Base-by-base conservation (phyloP, 2,113 vertebrate genomes). In the Tyrannus savana region DNA sequence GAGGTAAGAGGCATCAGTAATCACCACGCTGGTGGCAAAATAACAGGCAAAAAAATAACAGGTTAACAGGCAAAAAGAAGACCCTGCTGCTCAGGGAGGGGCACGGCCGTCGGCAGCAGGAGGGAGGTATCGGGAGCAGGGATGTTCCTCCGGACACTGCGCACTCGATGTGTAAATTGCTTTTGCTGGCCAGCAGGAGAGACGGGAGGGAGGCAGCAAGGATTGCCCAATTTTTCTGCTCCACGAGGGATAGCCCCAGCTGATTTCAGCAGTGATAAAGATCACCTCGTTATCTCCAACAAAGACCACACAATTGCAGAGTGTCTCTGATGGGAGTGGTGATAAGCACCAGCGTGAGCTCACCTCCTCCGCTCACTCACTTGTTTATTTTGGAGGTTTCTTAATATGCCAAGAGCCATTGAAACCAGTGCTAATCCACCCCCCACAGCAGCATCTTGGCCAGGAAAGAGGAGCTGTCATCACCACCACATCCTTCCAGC, bases 181-280 rank as follows among this genome's bases (percentile, higher is more conserved):
- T 96, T 97, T 95, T 92, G 75, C 93, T 95, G 95, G 83, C 91
- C 49, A 33, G 72, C 84, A 76, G 52, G 79, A 62, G 50, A 78
- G 50, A 74, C 19, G 9, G 0, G 4, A 53, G 12, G 21, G 55
- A 74, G 39, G 72, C 64, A 80, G 66, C 49, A 78, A 86, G 56
- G 35, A 41, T 92, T 89, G 93, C 85, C 97, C 82, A 80, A 94
- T 88, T 91, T 94, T 97, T 94, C 87, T 87, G 62, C 89, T 96
- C 69, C 84, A 31, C 6, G 33, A 78, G 8, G 9, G 75, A 71
- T 19, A 18, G 18, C 66, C 27, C 11, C 47, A 44, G 46, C 50
- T 90, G 80, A 94, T 88, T 82, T 73, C 89, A 94, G 68, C 37
- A 49, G 41, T 6, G 53, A 74, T 63, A 75, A 58, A 47, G 42